Evolutionary conservation across 2,113 vertebrate species (phyloP).

Genomic region (Dendrocopos noguchii): DNA sequence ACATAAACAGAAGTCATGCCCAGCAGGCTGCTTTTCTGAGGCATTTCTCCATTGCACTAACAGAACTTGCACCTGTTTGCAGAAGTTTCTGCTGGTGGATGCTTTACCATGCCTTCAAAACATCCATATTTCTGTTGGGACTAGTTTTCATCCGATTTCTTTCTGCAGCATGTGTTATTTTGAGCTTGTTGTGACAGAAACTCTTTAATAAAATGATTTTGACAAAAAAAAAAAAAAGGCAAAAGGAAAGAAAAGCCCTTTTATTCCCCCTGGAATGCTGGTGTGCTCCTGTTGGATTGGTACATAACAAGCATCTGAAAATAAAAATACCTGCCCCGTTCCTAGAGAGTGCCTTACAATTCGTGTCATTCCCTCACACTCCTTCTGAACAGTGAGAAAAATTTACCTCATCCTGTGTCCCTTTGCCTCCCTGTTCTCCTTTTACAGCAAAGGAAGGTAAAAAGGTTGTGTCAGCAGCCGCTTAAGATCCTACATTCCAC

Average conservation of each 20-base stretch:
- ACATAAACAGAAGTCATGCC: background rate
- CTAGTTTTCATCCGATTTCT: constrained; percentile 27
- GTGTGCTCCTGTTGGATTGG: background rate
- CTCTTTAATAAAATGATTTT: constrained; percentile 76
- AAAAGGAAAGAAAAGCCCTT: constrained; percentile 2
- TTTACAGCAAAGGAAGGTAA: background rate
- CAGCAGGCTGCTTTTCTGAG: background rate
- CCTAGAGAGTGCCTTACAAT: background rate
- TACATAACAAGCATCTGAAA: background rate
- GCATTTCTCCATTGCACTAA: constrained; percentile 16
- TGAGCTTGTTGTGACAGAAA: constrained; percentile 55
- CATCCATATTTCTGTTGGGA: background rate
- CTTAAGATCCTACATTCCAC: background rate
- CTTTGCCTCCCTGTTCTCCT: background rate
- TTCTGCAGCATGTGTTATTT: constrained; percentile 65
- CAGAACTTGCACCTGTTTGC: constrained; percentile 22
- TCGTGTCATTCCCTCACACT: background rate
- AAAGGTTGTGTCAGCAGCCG: background rate
- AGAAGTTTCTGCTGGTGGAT: constrained; percentile 12
- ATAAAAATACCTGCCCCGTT: background rate
- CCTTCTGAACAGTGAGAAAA: background rate
- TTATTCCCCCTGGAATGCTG: background rate
- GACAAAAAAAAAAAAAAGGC: constrained; percentile 10
- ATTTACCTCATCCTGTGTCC: background rate
- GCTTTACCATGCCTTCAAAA: constrained; percentile 47